These are phyloP conservation scores for Parascotia fuliginaria DNA, from an alignment of 2,888 invertebrate species.

Conservation along the genomic window DNA sequence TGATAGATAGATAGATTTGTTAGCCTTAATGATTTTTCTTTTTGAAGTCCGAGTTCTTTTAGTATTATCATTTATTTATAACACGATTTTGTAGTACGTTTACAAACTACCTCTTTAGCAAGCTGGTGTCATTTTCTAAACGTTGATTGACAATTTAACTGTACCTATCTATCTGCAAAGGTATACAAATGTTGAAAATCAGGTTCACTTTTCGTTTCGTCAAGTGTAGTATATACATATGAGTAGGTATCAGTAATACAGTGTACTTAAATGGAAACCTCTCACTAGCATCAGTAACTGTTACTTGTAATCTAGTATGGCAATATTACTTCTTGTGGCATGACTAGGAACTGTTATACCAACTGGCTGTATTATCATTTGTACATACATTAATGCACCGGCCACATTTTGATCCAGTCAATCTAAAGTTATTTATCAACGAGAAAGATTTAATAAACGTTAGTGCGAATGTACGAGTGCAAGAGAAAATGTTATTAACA, in stretches of 20 bases:
- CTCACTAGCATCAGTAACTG: conserved; percentile 63
- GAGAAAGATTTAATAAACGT: conserved; percentile 45
- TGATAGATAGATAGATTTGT: too few relatives aligned
- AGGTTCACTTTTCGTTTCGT: conserved; percentile 70
- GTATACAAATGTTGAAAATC: conserved; percentile 55
- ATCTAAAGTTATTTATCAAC: conserved; percentile 43
- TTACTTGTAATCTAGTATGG: conserved; percentile 54
- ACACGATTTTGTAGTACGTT: too few relatives aligned
- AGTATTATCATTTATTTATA: too few relatives aligned
- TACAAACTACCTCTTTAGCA: too few relatives aligned
- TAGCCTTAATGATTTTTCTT: too few relatives aligned
- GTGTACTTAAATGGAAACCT: conserved; percentile 65
- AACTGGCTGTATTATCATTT: conserved; percentile 47
- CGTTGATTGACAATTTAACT: too few relatives aligned
- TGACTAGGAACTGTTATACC: conserved; percentile 52
- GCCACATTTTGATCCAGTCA: conserved; percentile 36
- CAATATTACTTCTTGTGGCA: conserved; percentile 48
- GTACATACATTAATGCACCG: conserved; percentile 39
- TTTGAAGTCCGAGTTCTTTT: too few relatives aligned
- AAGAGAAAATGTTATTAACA: conserved; percentile 46
- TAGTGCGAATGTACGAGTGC: conserved; percentile 23
- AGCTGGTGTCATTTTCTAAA: too few relatives aligned
- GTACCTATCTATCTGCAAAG: too few relatives aligned
- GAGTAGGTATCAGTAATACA: conserved; percentile 53
- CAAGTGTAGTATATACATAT: conserved; percentile 48